A percentile compares a stretch with the other conserved stretches of the same genome.
These are phyloP conservation scores for Patiria pectinifera DNA, from an alignment of 53 echinoderm and acorn worm genomes.

Conservation along the genomic window DNA sequence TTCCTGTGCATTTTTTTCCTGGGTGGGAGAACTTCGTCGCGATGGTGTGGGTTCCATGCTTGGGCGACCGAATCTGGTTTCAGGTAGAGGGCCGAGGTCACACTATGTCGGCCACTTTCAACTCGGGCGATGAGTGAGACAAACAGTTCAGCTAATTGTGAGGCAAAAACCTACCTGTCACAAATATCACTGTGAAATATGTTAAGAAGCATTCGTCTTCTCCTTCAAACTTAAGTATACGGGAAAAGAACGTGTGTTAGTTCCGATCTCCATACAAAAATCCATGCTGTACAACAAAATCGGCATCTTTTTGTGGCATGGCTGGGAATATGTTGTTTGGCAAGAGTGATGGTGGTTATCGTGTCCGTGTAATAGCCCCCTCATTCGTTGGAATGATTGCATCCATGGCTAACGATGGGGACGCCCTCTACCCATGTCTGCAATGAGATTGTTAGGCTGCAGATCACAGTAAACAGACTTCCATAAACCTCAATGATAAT, in stretches of 20 bases:
- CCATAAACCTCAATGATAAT: no score
- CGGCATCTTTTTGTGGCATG: not conserved
- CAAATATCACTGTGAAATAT: no score
- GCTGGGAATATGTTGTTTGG: not conserved
- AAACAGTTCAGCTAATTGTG: constrained; percentile 27
- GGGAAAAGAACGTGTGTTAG: not conserved
- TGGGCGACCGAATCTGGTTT: not conserved
- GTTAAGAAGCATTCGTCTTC: no score
- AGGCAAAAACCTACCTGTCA: not conserved
- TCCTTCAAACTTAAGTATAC: no score
- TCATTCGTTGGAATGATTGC: not conserved
- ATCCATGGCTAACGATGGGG: not conserved
- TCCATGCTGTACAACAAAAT: not conserved
- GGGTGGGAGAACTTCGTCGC: not conserved
- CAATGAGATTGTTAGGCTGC: not conserved
- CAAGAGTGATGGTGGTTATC: not conserved
- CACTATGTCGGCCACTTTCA: constrained; percentile 17
- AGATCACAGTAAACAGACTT: no score
- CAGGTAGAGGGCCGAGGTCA: constrained; percentile 21
- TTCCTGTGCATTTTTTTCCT: not conserved
- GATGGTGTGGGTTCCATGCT: constrained; percentile 1
- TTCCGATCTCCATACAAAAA: not conserved
- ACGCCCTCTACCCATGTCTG: not conserved
- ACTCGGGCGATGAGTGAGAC: constrained; percentile 42
- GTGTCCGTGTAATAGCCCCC: not conserved